A percentile compares a stretch with the other conserved stretches of the same genome.
phyloP scores from a whole-genome alignment of 2,113 vertebrate genomes.

The Smithornis capensis region DNA sequence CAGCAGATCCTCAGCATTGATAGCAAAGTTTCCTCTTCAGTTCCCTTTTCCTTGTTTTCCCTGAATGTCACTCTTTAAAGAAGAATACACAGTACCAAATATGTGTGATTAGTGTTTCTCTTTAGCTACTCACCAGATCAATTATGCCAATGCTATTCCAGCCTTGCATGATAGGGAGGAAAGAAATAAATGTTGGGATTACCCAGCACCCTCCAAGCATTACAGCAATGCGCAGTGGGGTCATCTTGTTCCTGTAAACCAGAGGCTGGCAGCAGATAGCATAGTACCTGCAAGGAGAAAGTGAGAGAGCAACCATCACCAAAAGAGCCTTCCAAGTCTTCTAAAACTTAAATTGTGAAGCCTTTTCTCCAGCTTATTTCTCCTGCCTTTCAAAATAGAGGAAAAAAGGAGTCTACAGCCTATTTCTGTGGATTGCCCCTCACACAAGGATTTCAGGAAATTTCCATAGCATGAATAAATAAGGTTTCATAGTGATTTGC shows the following conservation, averaged over 20 bases:
- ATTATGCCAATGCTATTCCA: slow-evolving; percentile 98
- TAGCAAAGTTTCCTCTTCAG: neutral
- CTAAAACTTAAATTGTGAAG: neutral
- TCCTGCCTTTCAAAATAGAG: neutral
- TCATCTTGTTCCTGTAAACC: slow-evolving; percentile 99
- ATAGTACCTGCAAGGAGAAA: slow-evolving; percentile 84
- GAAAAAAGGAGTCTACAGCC: neutral
- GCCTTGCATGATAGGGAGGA: slow-evolving; percentile 99
- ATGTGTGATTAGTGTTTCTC: neutral
- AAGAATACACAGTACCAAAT: neutral
- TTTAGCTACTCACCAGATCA: slow-evolving; percentile 83
- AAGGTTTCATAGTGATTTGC: neutral
- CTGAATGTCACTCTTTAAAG: neutral
- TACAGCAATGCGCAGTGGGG: slow-evolving; percentile 87
- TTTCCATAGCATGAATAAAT: neutral
- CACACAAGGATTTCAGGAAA: neutral
- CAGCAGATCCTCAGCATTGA: neutral
- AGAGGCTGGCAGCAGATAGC: slow-evolving; percentile 98
- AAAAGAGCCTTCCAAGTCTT: neutral
- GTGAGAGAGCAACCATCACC: neutral
- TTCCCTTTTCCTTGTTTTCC: neutral
- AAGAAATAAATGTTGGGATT: slow-evolving; percentile 95
- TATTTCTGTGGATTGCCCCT: neutral
- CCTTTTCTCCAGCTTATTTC: neutral
- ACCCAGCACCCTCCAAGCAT: slow-evolving; percentile 98